Percentiles rank a stretch among this genome's conserved stretches.
These are phyloP conservation scores for Tetraodon nigroviridis DNA, from an alignment of 2,113 vertebrate species.

Conservation along the genomic window DNA sequence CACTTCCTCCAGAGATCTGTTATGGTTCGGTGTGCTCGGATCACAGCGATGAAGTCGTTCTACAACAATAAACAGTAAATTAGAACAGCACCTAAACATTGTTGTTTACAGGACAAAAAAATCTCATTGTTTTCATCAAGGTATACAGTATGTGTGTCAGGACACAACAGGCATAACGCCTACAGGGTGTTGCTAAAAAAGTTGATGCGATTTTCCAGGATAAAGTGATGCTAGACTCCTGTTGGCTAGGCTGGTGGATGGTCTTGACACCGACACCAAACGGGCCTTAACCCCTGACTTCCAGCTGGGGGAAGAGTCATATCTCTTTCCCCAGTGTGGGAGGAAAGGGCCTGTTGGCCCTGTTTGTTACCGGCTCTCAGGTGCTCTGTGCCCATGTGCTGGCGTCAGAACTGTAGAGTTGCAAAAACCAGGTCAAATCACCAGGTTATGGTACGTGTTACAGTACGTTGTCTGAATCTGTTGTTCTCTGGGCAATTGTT, in stretches of 20 bases:
- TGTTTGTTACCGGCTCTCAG: slow-evolving; percentile 48
- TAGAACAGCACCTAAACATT: neutral
- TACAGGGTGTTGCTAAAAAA: neutral
- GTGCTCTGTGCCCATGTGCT: slow-evolving; percentile 49
- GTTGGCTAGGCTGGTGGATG: slow-evolving; percentile 18
- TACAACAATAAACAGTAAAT: neutral
- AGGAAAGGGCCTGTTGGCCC: slow-evolving; percentile 52
- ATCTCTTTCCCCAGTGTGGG: slow-evolving; percentile 49
- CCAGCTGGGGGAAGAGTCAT: slow-evolving; percentile 60
- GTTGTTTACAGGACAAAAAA: neutral
- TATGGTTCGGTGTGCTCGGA: slow-evolving; percentile 8
- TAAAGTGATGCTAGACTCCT: slow-evolving; percentile 27
- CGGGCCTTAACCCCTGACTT: slow-evolving; percentile 67
- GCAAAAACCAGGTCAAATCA: neutral
- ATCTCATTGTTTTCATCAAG: neutral
- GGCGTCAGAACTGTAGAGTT: neutral
- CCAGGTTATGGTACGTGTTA: slow-evolving; percentile 33
- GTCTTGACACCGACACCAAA: slow-evolving; percentile 57
- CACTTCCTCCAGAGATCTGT: neutral
- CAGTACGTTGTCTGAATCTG: slow-evolving; percentile 38
- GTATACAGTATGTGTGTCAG: neutral
- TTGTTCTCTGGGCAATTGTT: slow-evolving; percentile 54
- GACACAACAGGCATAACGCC: neutral
- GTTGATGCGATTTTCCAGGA: slow-evolving; percentile 9
- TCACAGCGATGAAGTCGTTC: slow-evolving; percentile 18